phyloP scores from a whole-genome alignment of 1,140 invertebrate species.

The Uloborus diversus region DNA sequence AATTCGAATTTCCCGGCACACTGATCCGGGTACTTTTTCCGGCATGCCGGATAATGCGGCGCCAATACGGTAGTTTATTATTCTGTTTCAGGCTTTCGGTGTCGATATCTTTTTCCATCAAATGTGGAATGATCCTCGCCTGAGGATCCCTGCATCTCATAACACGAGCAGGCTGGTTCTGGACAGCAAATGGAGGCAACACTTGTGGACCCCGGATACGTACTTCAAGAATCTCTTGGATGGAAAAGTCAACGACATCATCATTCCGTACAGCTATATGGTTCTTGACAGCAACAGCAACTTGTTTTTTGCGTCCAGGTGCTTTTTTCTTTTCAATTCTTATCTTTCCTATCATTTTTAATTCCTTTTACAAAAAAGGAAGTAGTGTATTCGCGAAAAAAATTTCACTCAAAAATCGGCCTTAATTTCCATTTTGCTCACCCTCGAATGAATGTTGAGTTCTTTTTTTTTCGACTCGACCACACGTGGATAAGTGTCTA shows the following conservation, averaged over 20 bases:
- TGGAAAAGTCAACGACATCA: constrained; percentile 55
- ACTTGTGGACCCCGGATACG: constrained; percentile 58
- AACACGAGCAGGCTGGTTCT: constrained; percentile 37
- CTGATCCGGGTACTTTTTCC: too few species aligned
- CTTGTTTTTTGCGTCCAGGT: constrained; percentile 54
- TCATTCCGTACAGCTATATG: constrained; percentile 54
- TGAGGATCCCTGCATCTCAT: constrained; percentile 25
- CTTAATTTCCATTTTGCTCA: too few species aligned
- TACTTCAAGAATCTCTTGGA: constrained; percentile 58
- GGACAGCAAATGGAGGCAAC: constrained; percentile 48
- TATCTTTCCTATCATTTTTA: too few species aligned
- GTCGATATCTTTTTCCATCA: constrained; percentile 58
- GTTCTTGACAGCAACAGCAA: constrained; percentile 41
- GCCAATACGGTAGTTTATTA: too few species aligned
- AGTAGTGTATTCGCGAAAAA: too few species aligned
- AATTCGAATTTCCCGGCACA: too few species aligned
- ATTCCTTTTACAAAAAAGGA: too few species aligned
- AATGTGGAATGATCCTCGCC: constrained; percentile 56
- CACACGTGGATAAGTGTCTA: too few species aligned
- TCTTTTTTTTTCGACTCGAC: too few species aligned
- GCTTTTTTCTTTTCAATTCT: not conserved
- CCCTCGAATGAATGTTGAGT: too few species aligned
- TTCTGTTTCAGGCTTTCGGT: constrained; percentile 49
- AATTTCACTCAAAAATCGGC: too few species aligned
- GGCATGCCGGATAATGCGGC: too few species aligned